A percentile compares a stretch with the other conserved stretches of the same genome.
Conservation (phyloP, 2,797 vertebrate species). For the Smutsia gigantea region DNA sequence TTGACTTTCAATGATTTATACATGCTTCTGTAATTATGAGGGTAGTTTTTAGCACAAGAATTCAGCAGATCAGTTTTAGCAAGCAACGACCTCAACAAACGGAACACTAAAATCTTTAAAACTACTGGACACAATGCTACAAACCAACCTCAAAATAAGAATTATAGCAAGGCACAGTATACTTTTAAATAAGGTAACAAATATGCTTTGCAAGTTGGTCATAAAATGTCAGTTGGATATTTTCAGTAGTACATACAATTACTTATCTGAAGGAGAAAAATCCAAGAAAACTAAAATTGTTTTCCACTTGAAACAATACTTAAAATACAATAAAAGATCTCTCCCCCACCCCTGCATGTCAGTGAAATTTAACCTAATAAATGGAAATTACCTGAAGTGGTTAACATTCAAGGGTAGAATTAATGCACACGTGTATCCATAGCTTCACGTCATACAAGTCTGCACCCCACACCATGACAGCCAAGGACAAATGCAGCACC, state of each 20-base stretch:
- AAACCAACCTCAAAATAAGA: conserved; percentile 49
- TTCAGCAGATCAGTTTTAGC: conserved; percentile 39
- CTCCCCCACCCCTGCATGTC: conserved; percentile 73
- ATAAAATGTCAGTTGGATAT: conserved; percentile 8
- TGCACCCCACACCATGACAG: conserved; percentile 89
- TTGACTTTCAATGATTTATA: conserved; percentile 44
- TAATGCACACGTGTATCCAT: conserved; percentile 87
- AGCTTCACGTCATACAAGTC: conserved; percentile 84
- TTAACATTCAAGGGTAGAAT: conserved; percentile 88
- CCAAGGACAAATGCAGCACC: conserved; percentile 89
- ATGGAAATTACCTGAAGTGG: conserved; percentile 88
- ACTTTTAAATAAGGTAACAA: conserved; percentile 48
- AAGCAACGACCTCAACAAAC: conserved; percentile 20
- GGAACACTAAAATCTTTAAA: conserved; percentile 15
- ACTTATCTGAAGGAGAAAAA: conserved; percentile 54
- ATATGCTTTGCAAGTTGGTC: conserved; percentile 35
- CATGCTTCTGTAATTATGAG: neutral
- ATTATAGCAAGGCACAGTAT: conserved; percentile 3
- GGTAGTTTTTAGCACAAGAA: conserved; percentile 40
- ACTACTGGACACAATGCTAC: neutral
- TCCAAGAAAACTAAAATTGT: conserved; percentile 34
- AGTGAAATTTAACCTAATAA: conserved; percentile 84
- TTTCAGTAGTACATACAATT: conserved; percentile 40
- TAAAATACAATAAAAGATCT: conserved; percentile 53
- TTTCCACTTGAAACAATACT: conserved; percentile 41